These are phyloP conservation scores for Rhimphoctona megacephalus DNA, from an alignment of 2,888 invertebrate species.

Conservation along the genomic window DNA sequence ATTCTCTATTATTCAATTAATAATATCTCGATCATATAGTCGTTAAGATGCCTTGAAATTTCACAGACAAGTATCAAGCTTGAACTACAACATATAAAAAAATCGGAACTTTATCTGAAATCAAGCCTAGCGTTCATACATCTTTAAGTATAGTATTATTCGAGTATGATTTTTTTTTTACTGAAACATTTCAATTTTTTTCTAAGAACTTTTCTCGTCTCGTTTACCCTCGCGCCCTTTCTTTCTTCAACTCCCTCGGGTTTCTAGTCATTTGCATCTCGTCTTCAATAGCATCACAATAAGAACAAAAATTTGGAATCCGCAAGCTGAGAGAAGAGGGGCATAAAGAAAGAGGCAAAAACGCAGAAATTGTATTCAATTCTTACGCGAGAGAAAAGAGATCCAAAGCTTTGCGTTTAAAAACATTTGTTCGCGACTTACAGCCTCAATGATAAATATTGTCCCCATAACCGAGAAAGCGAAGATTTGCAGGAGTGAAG, in stretches of 20 bases:
- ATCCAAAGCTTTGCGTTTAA: not conserved
- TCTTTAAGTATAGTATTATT: not conserved
- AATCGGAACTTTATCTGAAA: too few relatives aligned
- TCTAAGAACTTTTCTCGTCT: not conserved
- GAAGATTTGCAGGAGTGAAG: too few relatives aligned
- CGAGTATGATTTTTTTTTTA: not conserved
- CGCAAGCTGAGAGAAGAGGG: not conserved
- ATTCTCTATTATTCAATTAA: too few relatives aligned
- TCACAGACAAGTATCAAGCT: too few relatives aligned
- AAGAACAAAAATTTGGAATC: not conserved
- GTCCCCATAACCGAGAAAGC: too few relatives aligned
- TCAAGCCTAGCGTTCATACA: too few relatives aligned
- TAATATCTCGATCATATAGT: too few relatives aligned
- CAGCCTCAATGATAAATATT: too few relatives aligned
- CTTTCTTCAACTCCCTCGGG: slow-evolving; percentile 8
- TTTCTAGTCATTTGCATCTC: slow-evolving; percentile 40
- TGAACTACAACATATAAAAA: too few relatives aligned
- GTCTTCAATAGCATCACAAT: slow-evolving; percentile 11
- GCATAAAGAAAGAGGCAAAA: not conserved
- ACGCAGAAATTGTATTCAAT: not conserved
- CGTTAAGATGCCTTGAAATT: too few relatives aligned
- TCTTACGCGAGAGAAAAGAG: not conserved
- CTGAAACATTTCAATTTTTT: not conserved
- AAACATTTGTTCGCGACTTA: too few relatives aligned
- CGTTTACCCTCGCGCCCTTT: not conserved